phyloP scores from a whole-genome alignment of 2,113 vertebrate genomes.

The Xenus cinereus region DNA sequence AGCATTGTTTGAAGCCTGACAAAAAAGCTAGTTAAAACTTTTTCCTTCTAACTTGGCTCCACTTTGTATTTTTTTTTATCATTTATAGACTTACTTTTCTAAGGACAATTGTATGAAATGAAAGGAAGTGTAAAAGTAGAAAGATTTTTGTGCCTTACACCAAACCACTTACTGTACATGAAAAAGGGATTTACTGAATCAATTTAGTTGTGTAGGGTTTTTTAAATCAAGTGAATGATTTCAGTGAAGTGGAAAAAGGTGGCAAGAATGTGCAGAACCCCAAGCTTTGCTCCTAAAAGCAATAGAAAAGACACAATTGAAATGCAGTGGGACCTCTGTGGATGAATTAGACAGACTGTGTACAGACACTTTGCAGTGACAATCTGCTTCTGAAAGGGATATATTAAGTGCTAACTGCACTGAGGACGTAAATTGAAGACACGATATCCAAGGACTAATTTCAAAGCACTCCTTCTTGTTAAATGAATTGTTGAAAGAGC shows the following conservation, averaged over 20 bases:
- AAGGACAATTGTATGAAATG: constrained; percentile 68
- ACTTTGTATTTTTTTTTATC: constrained; percentile 50
- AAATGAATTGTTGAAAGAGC: constrained; percentile 62
- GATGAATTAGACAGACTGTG: constrained; percentile 59
- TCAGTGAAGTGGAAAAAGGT: constrained; percentile 63
- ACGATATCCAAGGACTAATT: constrained; percentile 68
- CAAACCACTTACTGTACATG: constrained; percentile 69
- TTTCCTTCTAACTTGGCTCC: constrained; percentile 52
- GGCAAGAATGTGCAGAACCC: constrained; percentile 59
- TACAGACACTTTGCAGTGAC: constrained; percentile 56
- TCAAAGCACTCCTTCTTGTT: constrained; percentile 61
- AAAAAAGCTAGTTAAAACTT: constrained; percentile 65
- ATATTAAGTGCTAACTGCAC: constrained; percentile 61
- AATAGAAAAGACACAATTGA: constrained; percentile 64
- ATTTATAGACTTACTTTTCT: constrained; percentile 63
- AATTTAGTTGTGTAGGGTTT: constrained; percentile 67
- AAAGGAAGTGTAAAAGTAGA: constrained; percentile 68
- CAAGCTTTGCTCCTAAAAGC: constrained; percentile 60
- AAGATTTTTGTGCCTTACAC: constrained; percentile 65
- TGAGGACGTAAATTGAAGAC: constrained; percentile 61
- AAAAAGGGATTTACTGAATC: constrained; percentile 70
- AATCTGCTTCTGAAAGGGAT: constrained; percentile 68
- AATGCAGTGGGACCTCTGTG: constrained; percentile 62
- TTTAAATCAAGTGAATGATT: constrained; percentile 69
- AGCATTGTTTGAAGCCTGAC: constrained; percentile 57